Percentiles rank a stretch among this genome's conserved stretches.
Evolutionary conservation across 2,888 invertebrate genomes (phyloP).

Genomic region (Cerastis leucographa): DNA sequence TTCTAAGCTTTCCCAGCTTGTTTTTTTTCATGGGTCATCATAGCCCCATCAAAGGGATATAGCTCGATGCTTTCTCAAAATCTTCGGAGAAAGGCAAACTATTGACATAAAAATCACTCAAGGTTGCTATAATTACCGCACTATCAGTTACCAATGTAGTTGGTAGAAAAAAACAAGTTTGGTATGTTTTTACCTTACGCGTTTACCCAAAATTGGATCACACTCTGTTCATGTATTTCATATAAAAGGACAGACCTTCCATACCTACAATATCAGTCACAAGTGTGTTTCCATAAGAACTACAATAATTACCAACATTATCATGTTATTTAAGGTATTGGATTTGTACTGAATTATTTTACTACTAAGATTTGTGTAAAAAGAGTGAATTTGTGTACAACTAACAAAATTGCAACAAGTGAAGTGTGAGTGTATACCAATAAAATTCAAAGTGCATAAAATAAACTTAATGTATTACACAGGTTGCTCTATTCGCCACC

Average conservation of each 20-base stretch:
- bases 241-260: conserved; percentile 45
- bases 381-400: neutral
- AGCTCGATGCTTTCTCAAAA: conserved; percentile 2
- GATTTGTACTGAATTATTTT: neutral
- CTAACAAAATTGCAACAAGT: neutral
- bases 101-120: conserved; percentile 14
- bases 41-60: neutral
- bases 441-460: neutral
- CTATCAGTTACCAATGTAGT: neutral
- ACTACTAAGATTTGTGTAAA: neutral
- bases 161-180: conserved; percentile 27
- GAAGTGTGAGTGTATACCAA: neutral
- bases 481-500: conserved; percentile 39
- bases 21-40: too few species aligned
- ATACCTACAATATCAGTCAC: conserved; percentile 28
- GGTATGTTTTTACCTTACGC: conserved; percentile 14
- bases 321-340: conserved; percentile 46
- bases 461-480: neutral
- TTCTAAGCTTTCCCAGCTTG: too few species aligned
- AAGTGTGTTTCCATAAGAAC: conserved; percentile 8
- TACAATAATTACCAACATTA: conserved; percentile 6
- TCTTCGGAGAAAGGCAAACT: conserved; percentile 19
- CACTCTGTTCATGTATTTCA: neutral
- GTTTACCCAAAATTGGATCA: conserved; percentile 5
- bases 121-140: conserved; percentile 17